Conservation (phyloP, 2,113 vertebrate genomes). For the Microtus pennsylvanicus region DNA sequence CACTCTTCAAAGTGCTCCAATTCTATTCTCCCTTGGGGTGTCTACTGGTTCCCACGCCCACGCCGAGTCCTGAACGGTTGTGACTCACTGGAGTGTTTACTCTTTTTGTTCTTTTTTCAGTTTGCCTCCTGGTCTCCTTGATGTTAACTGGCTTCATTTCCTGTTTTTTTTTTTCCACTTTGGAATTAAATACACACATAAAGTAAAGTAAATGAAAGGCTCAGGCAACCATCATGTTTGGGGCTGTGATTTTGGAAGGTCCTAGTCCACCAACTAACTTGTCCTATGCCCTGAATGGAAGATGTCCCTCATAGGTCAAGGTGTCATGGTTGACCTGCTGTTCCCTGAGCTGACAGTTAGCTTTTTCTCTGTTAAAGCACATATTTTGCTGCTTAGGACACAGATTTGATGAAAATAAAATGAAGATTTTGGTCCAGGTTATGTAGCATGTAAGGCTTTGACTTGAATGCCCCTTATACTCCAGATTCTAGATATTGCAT, state of each 20-base stretch:
- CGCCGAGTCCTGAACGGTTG: slow-evolving; percentile 32
- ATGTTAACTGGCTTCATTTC: slow-evolving; percentile 73
- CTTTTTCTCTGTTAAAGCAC: slow-evolving; percentile 65
- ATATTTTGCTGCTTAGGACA: slow-evolving; percentile 58
- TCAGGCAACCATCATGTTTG: slow-evolving; percentile 45
- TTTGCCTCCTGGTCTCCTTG: slow-evolving; percentile 68
- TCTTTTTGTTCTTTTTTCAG: slow-evolving; percentile 71
- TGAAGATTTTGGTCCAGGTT: slow-evolving; percentile 54
- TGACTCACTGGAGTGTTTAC: slow-evolving; percentile 71
- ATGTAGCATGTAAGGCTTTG: slow-evolving; percentile 26
- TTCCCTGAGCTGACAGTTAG: neutral
- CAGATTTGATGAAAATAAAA: slow-evolving; percentile 57
- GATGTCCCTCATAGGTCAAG: neutral
- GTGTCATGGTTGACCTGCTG: slow-evolving; percentile 4
- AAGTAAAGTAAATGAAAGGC: slow-evolving; percentile 70
- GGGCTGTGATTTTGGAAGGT: slow-evolving; percentile 58
- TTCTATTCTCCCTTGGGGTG: slow-evolving; percentile 8
- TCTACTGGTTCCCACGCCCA: slow-evolving; percentile 62
- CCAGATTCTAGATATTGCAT: neutral
- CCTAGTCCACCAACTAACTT: neutral
- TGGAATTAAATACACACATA: slow-evolving; percentile 65
- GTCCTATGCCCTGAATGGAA: neutral
- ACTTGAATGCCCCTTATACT: slow-evolving; percentile 44
- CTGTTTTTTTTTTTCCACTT: slow-evolving; percentile 69
- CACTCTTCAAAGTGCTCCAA: slow-evolving; percentile 20